Evolutionary conservation across 2,113 vertebrate genomes (phyloP).

Genomic region (Gorsachius goisagi): DNA sequence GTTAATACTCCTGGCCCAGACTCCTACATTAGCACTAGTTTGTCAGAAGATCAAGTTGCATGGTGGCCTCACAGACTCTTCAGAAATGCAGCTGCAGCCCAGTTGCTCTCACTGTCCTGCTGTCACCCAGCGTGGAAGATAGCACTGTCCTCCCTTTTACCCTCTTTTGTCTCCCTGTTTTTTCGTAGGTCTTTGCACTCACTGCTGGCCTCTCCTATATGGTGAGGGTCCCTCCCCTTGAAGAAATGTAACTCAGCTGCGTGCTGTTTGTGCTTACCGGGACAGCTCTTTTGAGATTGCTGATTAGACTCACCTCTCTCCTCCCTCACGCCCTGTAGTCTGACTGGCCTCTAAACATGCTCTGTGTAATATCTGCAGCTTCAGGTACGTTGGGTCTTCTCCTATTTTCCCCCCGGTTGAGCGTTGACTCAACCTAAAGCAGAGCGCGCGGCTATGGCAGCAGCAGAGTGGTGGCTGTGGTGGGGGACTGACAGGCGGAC

Average conservation of each 20-base stretch:
- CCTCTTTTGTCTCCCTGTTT: not conserved
- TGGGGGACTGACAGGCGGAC: rapidly evolving
- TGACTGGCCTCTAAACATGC: not conserved
- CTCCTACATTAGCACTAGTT: not conserved
- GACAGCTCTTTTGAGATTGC: not conserved
- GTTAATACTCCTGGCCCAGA: not conserved
- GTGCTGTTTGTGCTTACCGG: not conserved
- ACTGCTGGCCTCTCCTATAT: rapidly evolving
- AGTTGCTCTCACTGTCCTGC: not conserved
- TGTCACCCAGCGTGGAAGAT: rapidly evolving
- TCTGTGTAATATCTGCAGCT: not conserved
- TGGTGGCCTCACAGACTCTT: not conserved
- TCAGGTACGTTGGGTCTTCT: not conserved
- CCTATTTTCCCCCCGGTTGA: rapidly evolving
- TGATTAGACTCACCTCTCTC: not conserved
- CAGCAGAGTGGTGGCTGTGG: not conserved
- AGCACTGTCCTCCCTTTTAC: not conserved
- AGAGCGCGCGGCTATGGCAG: rapidly evolving
- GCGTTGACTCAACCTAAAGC: not conserved
- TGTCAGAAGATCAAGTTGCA: not conserved
- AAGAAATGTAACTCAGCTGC: not conserved
- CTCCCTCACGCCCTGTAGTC: not conserved
- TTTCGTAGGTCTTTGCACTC: rapidly evolving
- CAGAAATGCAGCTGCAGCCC: not conserved
- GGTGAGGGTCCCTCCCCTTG: not conserved